Evolutionary conservation across 2,888 invertebrate species (phyloP).

Genomic region (Perithous albicinctus): DNA sequence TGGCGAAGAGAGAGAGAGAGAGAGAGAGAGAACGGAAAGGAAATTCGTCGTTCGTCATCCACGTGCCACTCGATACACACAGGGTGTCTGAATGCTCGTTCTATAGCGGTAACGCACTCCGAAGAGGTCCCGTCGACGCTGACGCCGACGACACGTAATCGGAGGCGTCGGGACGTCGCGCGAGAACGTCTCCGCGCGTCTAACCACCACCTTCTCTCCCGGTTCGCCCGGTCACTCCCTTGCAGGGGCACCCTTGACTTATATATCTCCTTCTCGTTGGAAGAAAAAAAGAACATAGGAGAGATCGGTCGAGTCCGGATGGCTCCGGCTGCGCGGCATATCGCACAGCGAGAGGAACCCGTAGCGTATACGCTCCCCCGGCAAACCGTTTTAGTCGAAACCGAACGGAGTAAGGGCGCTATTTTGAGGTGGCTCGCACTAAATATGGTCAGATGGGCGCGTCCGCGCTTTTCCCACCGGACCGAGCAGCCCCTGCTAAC

Average conservation of each 20-base stretch:
- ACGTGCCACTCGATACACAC: slow-evolving; percentile 58
- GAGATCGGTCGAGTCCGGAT: slow-evolving; percentile 53
- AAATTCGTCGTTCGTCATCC: slow-evolving; percentile 11
- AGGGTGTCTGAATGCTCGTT: background rate
- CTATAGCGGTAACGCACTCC: slow-evolving; percentile 4
- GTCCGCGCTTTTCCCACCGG: slow-evolving; percentile 78
- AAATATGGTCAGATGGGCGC: slow-evolving; percentile 84
- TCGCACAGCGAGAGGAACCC: background rate
- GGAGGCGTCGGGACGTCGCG: slow-evolving; percentile 46
- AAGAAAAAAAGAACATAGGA: slow-evolving; percentile 32
- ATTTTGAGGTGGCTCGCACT: slow-evolving; percentile 84
- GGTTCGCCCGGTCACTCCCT: slow-evolving; percentile 46
- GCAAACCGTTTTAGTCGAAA: slow-evolving; percentile 82
- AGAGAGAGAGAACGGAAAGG: too few relatives aligned
- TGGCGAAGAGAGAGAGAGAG: slow-evolving; percentile 37
- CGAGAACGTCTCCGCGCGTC: slow-evolving; percentile 16
- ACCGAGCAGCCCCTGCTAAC: slow-evolving; percentile 78
- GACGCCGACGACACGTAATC: slow-evolving; percentile 58
- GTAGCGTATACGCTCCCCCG: slow-evolving; percentile 65
- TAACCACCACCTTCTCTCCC: slow-evolving; percentile 39
- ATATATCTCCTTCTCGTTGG: slow-evolving; percentile 69
- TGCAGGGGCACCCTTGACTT: slow-evolving; percentile 75
- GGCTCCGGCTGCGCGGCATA: slow-evolving; percentile 31
- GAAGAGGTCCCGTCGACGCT: slow-evolving; percentile 29
- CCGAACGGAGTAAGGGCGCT: slow-evolving; percentile 78